Evolutionary conservation across 2,113 vertebrate species (phyloP).

Genomic region (Lophochroa leadbeateri): DNA sequence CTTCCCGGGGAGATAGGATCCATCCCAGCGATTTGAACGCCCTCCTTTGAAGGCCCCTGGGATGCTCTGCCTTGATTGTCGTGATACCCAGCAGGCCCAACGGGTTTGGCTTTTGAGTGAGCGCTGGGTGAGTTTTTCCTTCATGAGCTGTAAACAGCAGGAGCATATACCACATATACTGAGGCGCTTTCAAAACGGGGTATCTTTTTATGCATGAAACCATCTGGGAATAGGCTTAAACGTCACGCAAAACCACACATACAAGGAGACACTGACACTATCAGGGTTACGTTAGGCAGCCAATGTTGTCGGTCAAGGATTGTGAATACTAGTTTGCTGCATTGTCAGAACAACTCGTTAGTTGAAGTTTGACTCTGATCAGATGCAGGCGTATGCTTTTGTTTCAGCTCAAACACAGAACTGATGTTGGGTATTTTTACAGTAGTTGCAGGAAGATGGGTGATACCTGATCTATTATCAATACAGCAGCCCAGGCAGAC

Average conservation of each 20-base stretch:
- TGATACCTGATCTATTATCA: neutral
- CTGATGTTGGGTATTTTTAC: neutral
- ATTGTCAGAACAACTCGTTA: neutral
- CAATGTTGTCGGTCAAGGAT: neutral
- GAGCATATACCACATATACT: neutral
- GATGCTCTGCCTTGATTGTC: neutral
- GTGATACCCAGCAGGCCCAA: neutral
- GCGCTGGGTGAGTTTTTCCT: neutral
- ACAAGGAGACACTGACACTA: neutral
- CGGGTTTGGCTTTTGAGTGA: neutral
- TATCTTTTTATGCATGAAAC: neutral
- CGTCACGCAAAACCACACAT: neutral
- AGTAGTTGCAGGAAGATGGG: neutral
- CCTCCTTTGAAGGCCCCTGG: neutral
- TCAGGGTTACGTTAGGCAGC: no score
- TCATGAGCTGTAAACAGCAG: neutral
- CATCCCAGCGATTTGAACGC: accelerated
- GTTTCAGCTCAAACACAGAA: neutral
- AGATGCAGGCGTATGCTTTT: neutral
- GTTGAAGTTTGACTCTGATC: neutral
- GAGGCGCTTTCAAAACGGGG: neutral
- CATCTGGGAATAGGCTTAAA: neutral
- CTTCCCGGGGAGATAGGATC: neutral
- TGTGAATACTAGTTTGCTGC: neutral
- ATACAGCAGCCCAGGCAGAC: neutral